These are phyloP conservation scores for Lasioglossum leucozonium DNA, from an alignment of 2,888 invertebrate species.

Conservation along the genomic window DNA sequence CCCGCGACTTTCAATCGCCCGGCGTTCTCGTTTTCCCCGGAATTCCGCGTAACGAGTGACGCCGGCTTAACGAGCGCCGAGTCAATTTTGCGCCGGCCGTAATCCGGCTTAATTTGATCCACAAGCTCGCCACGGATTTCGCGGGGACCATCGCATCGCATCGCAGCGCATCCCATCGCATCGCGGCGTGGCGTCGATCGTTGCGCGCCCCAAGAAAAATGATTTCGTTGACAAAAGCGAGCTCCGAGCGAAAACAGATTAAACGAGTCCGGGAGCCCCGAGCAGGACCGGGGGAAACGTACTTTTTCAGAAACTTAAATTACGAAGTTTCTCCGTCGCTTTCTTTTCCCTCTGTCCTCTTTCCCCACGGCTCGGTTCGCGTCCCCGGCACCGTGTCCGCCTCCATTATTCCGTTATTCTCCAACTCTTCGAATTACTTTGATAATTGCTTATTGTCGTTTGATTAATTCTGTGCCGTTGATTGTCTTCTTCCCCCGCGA, in stretches of 20 bases:
- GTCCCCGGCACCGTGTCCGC: not conserved
- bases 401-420: not conserved
- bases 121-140: conserved; percentile 8
- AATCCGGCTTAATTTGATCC: conserved; percentile 42
- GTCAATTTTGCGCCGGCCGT: conserved; percentile 31
- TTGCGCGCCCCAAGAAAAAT: conserved; percentile 26
- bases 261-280: not conserved
- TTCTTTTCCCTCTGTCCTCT: not conserved
- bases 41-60: conserved; percentile 33
- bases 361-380: not conserved
- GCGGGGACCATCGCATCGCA: not conserved
- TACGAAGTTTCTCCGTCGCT: conserved; percentile 29
- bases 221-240: conserved; percentile 41
- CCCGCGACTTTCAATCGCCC: conserved; percentile 9
- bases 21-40: not conserved
- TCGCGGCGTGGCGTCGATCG: not conserved
- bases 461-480: conserved; percentile 41
- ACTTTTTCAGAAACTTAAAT: conserved; percentile 43
- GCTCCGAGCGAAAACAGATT: conserved; percentile 12
- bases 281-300: not conserved
- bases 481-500: conserved; percentile 25
- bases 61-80: conserved; percentile 36
- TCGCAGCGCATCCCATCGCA: too few species aligned
- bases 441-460: conserved; percentile 53
- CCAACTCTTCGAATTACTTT: conserved; percentile 33